Evolutionary conservation across 2,888 invertebrate genomes (phyloP).

Genomic region (Leucoma salicis): DNA sequence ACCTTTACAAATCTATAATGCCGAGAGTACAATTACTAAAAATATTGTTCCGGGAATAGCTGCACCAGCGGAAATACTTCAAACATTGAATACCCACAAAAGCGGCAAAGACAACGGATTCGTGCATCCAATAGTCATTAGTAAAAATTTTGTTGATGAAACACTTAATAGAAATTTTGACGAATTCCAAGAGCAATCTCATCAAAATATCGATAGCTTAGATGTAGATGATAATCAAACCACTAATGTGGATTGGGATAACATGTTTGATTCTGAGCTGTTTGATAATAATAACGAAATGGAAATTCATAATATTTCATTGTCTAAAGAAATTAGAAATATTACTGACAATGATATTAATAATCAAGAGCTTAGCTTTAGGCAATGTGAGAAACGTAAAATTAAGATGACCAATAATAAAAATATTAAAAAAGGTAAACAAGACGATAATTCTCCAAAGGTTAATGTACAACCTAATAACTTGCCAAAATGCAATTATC

Average conservation of each 20-base stretch:
- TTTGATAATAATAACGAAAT: conserved; percentile 24
- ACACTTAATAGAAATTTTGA: neutral
- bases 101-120: conserved; percentile 1
- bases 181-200: neutral
- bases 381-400: conserved; percentile 13
- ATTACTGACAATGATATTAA: neutral
- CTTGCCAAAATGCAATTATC: conserved; percentile 22
- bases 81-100: conserved; percentile 1
- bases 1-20: conserved; percentile 2
- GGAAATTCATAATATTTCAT: neutral
- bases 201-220: neutral
- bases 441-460: neutral
- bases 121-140: conserved; percentile 5
- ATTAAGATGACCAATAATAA: neutral
- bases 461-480: neutral
- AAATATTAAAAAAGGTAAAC: conserved; percentile 9
- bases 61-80: conserved; percentile 6
- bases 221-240: neutral
- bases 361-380: neutral
- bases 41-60: conserved; percentile 4
- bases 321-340: neutral
- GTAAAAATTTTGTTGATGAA: conserved; percentile 5
- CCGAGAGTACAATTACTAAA: conserved; percentile 6
- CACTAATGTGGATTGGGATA: conserved; percentile 40
- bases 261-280: conserved; percentile 60